Evolutionary conservation across 2,888 invertebrate species (phyloP), one percentile per base, ranked within the genome.

Genomic region (Petrolisthes manimaculis): DNA sequence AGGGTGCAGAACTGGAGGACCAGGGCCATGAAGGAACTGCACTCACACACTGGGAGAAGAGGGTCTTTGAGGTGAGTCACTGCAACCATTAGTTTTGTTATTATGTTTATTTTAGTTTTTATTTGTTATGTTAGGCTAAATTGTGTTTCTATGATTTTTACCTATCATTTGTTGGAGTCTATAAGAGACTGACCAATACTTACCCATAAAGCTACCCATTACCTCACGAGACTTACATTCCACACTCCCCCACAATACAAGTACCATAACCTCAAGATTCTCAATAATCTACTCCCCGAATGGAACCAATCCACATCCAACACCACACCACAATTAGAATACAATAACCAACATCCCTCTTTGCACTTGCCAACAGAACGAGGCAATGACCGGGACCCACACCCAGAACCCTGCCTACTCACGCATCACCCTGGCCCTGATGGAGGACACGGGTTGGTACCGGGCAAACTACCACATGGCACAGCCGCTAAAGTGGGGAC

Each of bases 381-480:
- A 99, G 94, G 99, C 99, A 0, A 99, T 99, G 99, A 99, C 99
- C 0, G 99, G 99, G 2, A 99, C 98, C 0, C 99, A 99, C 93
- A 99, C 99, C 0, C 99, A 99, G 93, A 98, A 98, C 94, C 98
- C 99, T 0, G 97, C 98, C 0, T 99, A 99, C 93, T 98, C 98
- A 0, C 94, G 98, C 37, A 95, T 99, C 86, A 98, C 99, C 0
- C 94, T 99, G 91, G 99, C 99, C 0, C 94, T 99, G 91, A 97
- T 99, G 97, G 99, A 99, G 93, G 99, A 99, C 93, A 98, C 98
- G 0, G 99, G 99, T 89, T 99, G 98, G 98, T 99, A 99, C 93
- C 94, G 95, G 18, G 97, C 97, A 1, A 97, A 98, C 93, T 99
- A 98, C 93, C 94, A 95, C 0, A 96, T 96, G 95, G 97, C 97